Conservation (phyloP, 2,797 vertebrate genomes). For the Schizothorax lantsangensis region DNA sequence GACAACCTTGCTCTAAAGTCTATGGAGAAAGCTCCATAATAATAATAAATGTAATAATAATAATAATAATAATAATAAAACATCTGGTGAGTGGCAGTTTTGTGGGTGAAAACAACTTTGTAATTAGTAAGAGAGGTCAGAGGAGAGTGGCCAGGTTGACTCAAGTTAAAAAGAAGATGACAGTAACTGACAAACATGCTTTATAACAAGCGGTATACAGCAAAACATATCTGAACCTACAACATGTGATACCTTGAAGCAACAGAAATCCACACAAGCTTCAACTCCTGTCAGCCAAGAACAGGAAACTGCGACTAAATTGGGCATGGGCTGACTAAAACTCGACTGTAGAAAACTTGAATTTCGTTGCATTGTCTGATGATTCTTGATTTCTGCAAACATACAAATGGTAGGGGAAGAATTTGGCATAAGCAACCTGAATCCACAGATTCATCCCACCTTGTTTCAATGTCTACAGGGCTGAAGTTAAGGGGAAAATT, state of each 20-base stretch:
- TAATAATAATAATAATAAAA: not conserved
- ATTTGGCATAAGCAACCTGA: not conserved
- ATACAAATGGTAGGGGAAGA: not conserved
- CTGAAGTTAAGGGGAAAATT: not conserved
- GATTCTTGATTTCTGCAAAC: not conserved
- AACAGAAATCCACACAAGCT: conserved; percentile 10
- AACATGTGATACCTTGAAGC: not conserved
- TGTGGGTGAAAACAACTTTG: not conserved
- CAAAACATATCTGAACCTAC: not conserved
- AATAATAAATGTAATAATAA: not conserved
- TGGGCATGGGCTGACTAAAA: not conserved
- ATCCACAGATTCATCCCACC: not conserved
- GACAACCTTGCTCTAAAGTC: not conserved
- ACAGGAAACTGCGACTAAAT: not conserved
- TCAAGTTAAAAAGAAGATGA: not conserved
- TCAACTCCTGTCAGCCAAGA: not conserved
- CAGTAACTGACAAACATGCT: not conserved
- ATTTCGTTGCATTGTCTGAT: not conserved
- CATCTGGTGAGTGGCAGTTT: not conserved
- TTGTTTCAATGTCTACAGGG: not conserved
- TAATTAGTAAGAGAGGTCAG: not conserved
- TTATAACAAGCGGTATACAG: not conserved
- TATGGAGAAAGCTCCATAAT: not conserved
- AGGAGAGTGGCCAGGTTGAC: not conserved
- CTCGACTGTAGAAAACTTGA: not conserved